These are phyloP conservation scores for Podargus strigoides DNA, from an alignment of 2,797 vertebrate genomes.

Conservation along the genomic window DNA sequence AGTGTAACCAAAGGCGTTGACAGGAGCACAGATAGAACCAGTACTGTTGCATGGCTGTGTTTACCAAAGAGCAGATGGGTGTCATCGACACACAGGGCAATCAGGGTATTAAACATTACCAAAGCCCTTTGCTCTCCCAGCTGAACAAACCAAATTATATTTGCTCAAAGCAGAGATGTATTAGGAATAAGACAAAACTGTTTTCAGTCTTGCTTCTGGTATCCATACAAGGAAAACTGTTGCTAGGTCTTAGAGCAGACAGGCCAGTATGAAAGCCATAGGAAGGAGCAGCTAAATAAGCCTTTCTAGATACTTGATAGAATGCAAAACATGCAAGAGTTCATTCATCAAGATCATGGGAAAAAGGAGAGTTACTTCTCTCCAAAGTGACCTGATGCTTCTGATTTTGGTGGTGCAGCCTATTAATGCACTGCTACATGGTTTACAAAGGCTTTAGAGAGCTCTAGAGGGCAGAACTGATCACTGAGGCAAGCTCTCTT, in stretches of 20 bases:
- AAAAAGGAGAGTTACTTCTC: not conserved
- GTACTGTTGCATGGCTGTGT: not conserved
- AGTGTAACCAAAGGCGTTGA: slow-evolving; percentile 14
- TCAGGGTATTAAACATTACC: not conserved
- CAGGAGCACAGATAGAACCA: not conserved
- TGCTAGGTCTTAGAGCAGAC: not conserved
- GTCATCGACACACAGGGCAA: not conserved
- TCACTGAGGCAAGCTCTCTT: not conserved
- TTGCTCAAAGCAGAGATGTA: not conserved
- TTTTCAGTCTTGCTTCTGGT: not conserved
- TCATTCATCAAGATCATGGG: not conserved
- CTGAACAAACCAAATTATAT: slow-evolving; percentile 21
- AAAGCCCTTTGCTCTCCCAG: not conserved
- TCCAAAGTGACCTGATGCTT: not conserved
- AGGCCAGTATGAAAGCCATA: not conserved
- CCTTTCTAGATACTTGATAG: not conserved
- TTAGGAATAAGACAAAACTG: not conserved
- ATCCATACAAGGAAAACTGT: not conserved
- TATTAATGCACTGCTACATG: not conserved
- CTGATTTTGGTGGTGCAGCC: not conserved
- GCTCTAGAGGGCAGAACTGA: not conserved
- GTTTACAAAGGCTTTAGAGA: not conserved
- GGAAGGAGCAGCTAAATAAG: not conserved
- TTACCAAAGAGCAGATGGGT: slow-evolving; percentile 6
- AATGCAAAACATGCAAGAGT: not conserved